Percentiles rank a stretch among this genome's conserved stretches.
phyloP scores from a whole-genome alignment of 2,888 invertebrate genomes.

The Volucella inanis region DNA sequence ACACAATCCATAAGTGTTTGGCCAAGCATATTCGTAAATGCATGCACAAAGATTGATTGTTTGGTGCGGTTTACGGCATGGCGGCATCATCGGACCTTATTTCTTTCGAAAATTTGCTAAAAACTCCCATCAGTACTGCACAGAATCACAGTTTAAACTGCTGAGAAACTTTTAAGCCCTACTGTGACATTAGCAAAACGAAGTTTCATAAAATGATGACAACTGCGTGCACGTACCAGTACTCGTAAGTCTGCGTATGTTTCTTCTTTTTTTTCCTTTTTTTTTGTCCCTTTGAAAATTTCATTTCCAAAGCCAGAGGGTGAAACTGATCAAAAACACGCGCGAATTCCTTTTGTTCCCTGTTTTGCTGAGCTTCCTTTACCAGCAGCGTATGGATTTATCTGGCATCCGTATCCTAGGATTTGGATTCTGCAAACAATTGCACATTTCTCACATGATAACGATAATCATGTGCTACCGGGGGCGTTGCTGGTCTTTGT shows the following conservation, averaged over 20 bases:
- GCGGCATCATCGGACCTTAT: too few species aligned
- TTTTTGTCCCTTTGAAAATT: neutral
- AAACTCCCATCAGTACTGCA: too few species aligned
- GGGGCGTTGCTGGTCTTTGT: slow-evolving; percentile 28
- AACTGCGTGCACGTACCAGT: slow-evolving; percentile 14
- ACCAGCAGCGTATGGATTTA: slow-evolving; percentile 9
- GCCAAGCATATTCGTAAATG: too few species aligned
- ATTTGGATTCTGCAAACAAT: slow-evolving; percentile 29
- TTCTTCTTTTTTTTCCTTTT: slow-evolving; percentile 5
- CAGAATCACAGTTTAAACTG: neutral
- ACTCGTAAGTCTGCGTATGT: slow-evolving; percentile 28
- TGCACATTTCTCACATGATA: slow-evolving; percentile 51
- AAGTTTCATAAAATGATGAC: slow-evolving; percentile 30
- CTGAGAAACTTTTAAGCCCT: neutral
- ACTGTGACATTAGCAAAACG: neutral
- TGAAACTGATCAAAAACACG: slow-evolving; percentile 27
- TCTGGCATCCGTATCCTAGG: slow-evolving; percentile 5
- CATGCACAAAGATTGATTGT: too few species aligned
- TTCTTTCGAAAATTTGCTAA: too few species aligned
- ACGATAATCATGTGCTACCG: slow-evolving; percentile 45
- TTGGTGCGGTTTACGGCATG: too few species aligned
- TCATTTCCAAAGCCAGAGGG: slow-evolving; percentile 12
- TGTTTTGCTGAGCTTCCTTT: neutral
- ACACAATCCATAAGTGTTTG: too few species aligned
- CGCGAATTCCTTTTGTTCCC: slow-evolving; percentile 24